A percentile compares a stretch with the other conserved stretches of the same genome.
phyloP scores from a whole-genome alignment of 2,797 vertebrate genomes.

The Streptopelia turtur region DNA sequence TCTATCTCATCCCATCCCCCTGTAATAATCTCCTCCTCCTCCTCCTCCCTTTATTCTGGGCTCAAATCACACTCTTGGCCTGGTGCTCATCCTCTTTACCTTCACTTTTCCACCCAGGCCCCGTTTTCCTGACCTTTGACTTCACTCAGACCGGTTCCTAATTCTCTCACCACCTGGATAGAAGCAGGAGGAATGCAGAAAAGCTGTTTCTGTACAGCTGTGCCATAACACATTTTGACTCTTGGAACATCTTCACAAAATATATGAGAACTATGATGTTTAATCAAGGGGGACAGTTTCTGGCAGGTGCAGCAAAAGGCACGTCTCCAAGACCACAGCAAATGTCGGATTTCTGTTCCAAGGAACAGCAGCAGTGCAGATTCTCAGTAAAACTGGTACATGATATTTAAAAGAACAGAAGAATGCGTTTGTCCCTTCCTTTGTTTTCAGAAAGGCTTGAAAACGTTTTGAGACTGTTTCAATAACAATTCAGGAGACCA shows the following conservation, averaged over 20 bases:
- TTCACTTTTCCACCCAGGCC: neutral
- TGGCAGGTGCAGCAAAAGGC: neutral
- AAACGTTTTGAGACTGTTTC: neutral
- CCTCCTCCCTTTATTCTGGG: neutral
- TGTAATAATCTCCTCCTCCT: neutral
- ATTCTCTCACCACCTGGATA: neutral
- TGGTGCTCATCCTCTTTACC: neutral
- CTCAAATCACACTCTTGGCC: neutral
- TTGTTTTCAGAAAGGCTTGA: neutral
- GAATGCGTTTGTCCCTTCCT: neutral
- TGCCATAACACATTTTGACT: neutral
- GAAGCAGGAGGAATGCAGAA: neutral
- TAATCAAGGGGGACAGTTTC: neutral
- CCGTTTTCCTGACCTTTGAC: neutral
- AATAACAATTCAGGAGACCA: neutral
- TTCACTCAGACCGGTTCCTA: neutral
- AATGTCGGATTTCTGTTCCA: neutral
- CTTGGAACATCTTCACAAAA: neutral
- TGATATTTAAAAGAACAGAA: neutral
- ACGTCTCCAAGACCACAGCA: neutral
- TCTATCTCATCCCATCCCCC: neutral
- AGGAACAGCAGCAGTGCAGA: neutral
- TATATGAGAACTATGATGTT: neutral
- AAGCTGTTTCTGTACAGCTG: neutral
- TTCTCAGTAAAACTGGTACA: neutral